phyloP scores from a whole-genome alignment of 53 echinoderm and acorn worm species.

The Crossaster papposus region DNA sequence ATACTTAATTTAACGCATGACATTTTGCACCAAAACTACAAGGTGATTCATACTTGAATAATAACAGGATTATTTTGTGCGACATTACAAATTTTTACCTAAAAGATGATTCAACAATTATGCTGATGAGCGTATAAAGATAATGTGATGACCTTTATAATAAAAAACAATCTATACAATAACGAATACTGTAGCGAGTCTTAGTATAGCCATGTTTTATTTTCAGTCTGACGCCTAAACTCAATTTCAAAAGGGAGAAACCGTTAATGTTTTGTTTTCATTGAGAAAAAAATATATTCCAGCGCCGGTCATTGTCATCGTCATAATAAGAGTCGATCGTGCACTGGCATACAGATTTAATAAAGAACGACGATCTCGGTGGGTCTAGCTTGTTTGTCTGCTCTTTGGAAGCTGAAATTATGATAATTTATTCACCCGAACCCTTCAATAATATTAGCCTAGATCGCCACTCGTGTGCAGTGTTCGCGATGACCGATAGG shows the following conservation, averaged over 20 bases:
- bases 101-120: constrained; percentile 37
- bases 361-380: neutral
- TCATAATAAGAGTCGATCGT: constrained; percentile 4
- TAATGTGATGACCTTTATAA: neutral
- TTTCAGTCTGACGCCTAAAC: neutral
- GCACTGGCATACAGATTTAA: neutral
- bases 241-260: neutral
- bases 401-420: constrained; percentile 17
- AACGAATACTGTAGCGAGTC: neutral
- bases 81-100: neutral
- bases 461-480: constrained; percentile 4
- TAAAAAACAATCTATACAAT: neutral
- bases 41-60: neutral
- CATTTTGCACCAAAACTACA: neutral
- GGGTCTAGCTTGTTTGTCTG: constrained; percentile 20
- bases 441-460: constrained; percentile 37
- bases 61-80: neutral
- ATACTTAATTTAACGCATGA: constrained; percentile 38
- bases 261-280: neutral
- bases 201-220: neutral
- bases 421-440: constrained; percentile 56
- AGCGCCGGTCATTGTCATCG: neutral
- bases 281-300: neutral
- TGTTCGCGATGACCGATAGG: neutral
- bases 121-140: neutral